Evolutionary conservation across 53 echinoderm and acorn worm genomes (phyloP).

Genomic region (Hippasteria phrygiana): DNA sequence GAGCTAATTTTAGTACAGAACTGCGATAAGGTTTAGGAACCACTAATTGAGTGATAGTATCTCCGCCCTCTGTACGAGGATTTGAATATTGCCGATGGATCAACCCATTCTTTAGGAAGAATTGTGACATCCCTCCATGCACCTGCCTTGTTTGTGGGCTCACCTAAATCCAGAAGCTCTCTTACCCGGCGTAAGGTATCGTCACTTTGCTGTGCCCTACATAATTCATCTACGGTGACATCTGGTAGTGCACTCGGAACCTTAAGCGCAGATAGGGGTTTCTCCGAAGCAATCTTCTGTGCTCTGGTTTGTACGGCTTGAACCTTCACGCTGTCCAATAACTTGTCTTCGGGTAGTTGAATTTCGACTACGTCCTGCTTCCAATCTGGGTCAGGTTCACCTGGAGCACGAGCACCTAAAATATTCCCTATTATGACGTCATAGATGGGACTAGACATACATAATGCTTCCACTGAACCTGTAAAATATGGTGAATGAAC

Average conservation of each 20-base stretch:
- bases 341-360: too few species aligned
- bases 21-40: slow-evolving; percentile 45
- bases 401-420: too few species aligned
- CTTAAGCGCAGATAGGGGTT: slow-evolving; percentile 33
- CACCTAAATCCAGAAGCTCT: background rate
- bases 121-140: background rate
- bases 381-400: too few species aligned
- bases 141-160: background rate
- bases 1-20: slow-evolving; percentile 51
- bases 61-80: slow-evolving; percentile 28
- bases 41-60: slow-evolving; percentile 45
- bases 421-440: too few species aligned
- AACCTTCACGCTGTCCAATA: too few species aligned
- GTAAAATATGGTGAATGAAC: background rate
- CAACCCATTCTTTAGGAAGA: slow-evolving; percentile 24
- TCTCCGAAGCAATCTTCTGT: background rate
- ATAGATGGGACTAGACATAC: background rate
- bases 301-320: slow-evolving; percentile 31
- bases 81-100: slow-evolving; percentile 40
- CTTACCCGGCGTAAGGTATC: slow-evolving; percentile 3
- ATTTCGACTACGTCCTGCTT: too few species aligned
- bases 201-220: too few species aligned
- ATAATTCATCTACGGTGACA: too few species aligned
- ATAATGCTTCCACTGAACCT: background rate
- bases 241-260: slow-evolving; percentile 53